Conservation (phyloP, 2,113 vertebrate species). For the Etheostoma spectabile region DNA sequence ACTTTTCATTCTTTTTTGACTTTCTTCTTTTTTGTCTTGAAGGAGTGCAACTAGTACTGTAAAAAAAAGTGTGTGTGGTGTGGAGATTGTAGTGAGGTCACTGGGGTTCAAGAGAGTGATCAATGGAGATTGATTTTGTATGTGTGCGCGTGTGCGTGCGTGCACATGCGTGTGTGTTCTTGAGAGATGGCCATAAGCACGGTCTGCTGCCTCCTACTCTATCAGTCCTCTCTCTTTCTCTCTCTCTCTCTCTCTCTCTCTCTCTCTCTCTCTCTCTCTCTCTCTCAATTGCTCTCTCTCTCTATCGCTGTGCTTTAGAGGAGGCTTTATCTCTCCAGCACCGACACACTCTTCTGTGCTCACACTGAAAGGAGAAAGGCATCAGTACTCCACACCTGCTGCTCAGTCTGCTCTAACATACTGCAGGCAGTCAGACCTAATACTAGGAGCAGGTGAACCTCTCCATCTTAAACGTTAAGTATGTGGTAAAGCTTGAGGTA, state of each 20-base stretch:
- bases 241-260: no score
- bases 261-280: conserved; percentile 13
- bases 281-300: conserved; percentile 5
- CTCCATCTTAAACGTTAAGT: conserved; percentile 17
- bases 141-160: conserved; percentile 25
- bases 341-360: conserved; percentile 63
- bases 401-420: conserved; percentile 53
- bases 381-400: conserved; percentile 62
- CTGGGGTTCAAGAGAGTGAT: conserved; percentile 61
- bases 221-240: conserved; percentile 15
- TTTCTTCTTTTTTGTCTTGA: conserved; percentile 34
- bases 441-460: conserved; percentile 22
- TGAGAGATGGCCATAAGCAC: conserved; percentile 45
- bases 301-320: conserved; percentile 34
- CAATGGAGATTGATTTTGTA: conserved; percentile 73
- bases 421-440: conserved; percentile 39
- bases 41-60: conserved; percentile 62
- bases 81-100: conserved; percentile 15
- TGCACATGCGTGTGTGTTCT: conserved; percentile 14
- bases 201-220: conserved; percentile 27
- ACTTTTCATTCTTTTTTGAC: conserved; percentile 51
- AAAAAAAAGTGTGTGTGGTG: conserved; percentile 17
- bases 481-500: conserved; percentile 3
- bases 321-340: conserved; percentile 64
- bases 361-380: conserved; percentile 58